Conservation (phyloP, 1,140 invertebrate species). For the Steinernema feltiae region DNA sequence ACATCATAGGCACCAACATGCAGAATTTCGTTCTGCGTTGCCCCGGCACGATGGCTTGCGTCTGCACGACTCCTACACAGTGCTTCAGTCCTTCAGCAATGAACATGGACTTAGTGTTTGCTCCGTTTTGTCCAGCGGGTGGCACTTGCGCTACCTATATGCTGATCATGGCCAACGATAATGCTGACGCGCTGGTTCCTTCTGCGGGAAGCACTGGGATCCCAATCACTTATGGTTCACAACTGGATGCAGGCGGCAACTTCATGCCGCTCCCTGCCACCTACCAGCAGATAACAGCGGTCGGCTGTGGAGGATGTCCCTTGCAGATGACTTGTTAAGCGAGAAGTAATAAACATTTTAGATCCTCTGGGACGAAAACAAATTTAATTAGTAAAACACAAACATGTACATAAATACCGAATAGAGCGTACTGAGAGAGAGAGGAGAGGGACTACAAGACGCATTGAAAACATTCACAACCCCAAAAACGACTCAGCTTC, state of each 20-base stretch:
- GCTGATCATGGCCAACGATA: background rate
- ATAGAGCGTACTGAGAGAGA: background rate
- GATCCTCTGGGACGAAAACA: background rate
- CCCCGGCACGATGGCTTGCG: background rate
- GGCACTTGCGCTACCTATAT: background rate
- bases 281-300: background rate
- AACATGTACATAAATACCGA: background rate
- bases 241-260: background rate
- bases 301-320: conserved; percentile 2
- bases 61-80: background rate
- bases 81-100: background rate
- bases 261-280: background rate
- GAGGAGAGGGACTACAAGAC: background rate
- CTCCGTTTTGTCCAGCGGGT: background rate
- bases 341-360: background rate
- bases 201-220: background rate
- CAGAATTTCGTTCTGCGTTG: background rate
- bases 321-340: background rate
- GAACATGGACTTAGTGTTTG: background rate
- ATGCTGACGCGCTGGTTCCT: background rate
- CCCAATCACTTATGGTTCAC: background rate
- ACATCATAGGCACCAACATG: background rate
- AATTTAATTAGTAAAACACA: background rate
- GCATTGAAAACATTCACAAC: background rate
- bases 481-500: background rate